These are phyloP conservation scores for Neelides sp. DNA, from an alignment of 1,140 invertebrate species.

Conservation along the genomic window DNA sequence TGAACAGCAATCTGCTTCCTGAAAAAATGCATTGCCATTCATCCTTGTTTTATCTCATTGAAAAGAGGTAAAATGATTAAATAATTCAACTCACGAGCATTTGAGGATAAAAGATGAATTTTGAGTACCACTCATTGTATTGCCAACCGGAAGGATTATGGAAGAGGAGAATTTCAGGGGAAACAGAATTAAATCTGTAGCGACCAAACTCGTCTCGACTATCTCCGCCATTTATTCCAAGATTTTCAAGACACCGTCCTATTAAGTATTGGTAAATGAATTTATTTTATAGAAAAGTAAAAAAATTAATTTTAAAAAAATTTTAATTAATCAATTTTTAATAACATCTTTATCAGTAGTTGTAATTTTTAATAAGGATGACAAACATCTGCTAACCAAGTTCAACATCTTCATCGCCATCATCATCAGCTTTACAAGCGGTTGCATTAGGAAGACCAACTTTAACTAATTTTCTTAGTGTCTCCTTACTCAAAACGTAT, in stretches of 20 bases:
- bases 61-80: too few species aligned
- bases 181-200: slow-evolving; percentile 85
- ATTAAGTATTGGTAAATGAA: too few species aligned
- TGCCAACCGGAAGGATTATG: neutral
- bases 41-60: too few species aligned
- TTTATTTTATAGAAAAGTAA: too few species aligned
- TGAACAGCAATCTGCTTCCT: slow-evolving; percentile 88
- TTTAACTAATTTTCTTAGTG: slow-evolving; percentile 58
- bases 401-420: slow-evolving; percentile 85
- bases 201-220: slow-evolving; percentile 68
- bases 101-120: too few species aligned
- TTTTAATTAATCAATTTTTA: neutral
- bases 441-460: slow-evolving; percentile 52
- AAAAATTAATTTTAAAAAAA: neutral
- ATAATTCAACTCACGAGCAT: too few species aligned
- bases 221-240: slow-evolving; percentile 75
- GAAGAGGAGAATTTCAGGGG: slow-evolving; percentile 49
- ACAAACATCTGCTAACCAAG: too few species aligned
- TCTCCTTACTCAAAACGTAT: slow-evolving; percentile 75
- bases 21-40: too few species aligned
- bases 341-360: too few species aligned
- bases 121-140: too few species aligned
- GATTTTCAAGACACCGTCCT: slow-evolving; percentile 70
- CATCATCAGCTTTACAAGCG: slow-evolving; percentile 53
- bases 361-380: too few species aligned